Evolutionary conservation across 2,113 vertebrate species (phyloP).

Genomic region (Sisor rabdophorus): DNA sequence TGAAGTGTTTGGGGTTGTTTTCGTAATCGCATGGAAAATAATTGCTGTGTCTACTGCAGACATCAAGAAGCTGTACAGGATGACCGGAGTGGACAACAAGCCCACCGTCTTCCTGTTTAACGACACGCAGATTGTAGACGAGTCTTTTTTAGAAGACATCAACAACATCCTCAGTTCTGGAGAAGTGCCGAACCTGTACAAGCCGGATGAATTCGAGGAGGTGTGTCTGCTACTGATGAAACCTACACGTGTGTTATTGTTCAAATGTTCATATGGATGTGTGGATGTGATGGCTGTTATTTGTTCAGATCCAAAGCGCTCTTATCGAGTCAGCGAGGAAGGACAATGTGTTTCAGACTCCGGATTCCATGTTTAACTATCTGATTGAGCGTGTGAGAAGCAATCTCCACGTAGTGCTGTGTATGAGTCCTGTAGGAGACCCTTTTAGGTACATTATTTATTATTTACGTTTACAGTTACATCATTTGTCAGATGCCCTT

Average conservation of each 20-base stretch:
- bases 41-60: slow-evolving; percentile 62
- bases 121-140: slow-evolving; percentile 79
- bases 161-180: slow-evolving; percentile 86
- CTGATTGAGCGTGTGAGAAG: slow-evolving; percentile 80
- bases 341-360: slow-evolving; percentile 70
- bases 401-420: slow-evolving; percentile 82
- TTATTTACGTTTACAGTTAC: not conserved
- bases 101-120: slow-evolving; percentile 82
- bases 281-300: slow-evolving; percentile 9
- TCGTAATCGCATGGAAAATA: slow-evolving; percentile 7
- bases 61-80: slow-evolving; percentile 79
- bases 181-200: slow-evolving; percentile 86
- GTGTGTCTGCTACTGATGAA: slow-evolving; percentile 53
- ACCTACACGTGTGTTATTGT: slow-evolving; percentile 4
- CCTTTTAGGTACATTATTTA: slow-evolving; percentile 74
- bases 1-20: not conserved
- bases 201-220: slow-evolving; percentile 80
- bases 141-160: slow-evolving; percentile 85
- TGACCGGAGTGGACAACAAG: slow-evolving; percentile 77
- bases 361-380: slow-evolving; percentile 77
- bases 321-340: slow-evolving; percentile 71
- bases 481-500: too few species aligned
- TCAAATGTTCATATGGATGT: not conserved
- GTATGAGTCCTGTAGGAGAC: slow-evolving; percentile 83
- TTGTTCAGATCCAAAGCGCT: slow-evolving; percentile 66